Base-by-base conservation (phyloP, 2,888 invertebrate species). In the Eupithecia centaureata region DNA sequence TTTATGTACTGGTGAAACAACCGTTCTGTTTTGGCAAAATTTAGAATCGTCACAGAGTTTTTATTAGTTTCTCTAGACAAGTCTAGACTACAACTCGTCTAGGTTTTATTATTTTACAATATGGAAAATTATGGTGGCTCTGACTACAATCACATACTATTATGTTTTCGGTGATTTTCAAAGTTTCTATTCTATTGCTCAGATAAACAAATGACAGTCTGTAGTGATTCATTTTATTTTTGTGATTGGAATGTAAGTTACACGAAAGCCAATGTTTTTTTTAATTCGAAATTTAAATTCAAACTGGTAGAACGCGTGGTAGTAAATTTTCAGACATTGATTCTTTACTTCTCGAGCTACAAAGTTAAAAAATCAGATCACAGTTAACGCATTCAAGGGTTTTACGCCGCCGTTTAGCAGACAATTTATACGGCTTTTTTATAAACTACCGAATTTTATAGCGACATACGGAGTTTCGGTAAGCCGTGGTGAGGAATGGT, bases 341-440 rank as follows among this genome's bases (percentile, higher is more conserved):
- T 38, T 38, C 5, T 38, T n/a, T 4, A 5, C 32, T 35, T 4
- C n/a, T 10, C 1, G 5, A 35, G n/a, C 15, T 5, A 35, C 13
- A 18, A 38, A n/a, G 18, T 18, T 12, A 7, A 10, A 22, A 47
- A 47, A 47, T 22, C 47, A 0, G 47, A 22, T 22, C 5, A 47
- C 22, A 22, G 47, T 22, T 7, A 47, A 22, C 10, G 47, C 0
- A 22, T 47, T 12, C 10, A 47, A 47, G 22, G 22, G 61, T 67
- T 70, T 75, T 68, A 73, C 58, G 63, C 67, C 61, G 35, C 66
- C 72, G 71, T 70, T 77, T 74, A 73, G 73, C 68, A 57, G 47
- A 52, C 54, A 63, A 71, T 76, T 75, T 75, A 74, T 77, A 68
- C 54, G 33, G 42, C 65, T 72, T 71, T n/a, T 69, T 68, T 68